Conservation (phyloP, 2,113 vertebrate genomes). For the Notothenia coriiceps region DNA sequence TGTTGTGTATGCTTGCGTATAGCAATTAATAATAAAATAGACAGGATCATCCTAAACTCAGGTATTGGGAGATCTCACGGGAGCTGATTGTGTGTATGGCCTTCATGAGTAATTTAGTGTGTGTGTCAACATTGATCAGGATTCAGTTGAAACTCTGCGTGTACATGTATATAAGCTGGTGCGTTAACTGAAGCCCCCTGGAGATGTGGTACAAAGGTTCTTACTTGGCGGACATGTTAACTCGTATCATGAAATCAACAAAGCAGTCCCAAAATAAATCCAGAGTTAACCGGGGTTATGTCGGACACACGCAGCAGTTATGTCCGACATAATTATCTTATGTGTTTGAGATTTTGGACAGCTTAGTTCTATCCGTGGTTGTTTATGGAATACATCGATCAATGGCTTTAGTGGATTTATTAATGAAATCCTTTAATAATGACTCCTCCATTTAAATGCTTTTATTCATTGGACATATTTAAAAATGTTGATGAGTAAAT, state of each 20-base stretch:
- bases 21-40: constrained; percentile 10
- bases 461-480: background rate
- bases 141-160: background rate
- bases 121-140: background rate
- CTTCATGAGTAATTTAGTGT: background rate
- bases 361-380: background rate
- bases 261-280: background rate
- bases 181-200: background rate
- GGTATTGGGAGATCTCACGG: background rate
- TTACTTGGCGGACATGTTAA: background rate
- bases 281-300: background rate
- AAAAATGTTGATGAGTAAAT: background rate
- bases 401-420: background rate
- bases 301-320: background rate
- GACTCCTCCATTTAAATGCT: background rate
- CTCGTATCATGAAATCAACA: background rate
- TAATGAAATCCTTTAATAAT: background rate
- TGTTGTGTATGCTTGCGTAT: constrained; percentile 8
- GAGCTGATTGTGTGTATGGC: no score
- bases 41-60: background rate
- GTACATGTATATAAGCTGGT: background rate
- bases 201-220: background rate
- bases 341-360: background rate
- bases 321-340: no score
- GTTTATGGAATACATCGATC: background rate